Evolutionary conservation across 2,888 invertebrate species (phyloP), one percentile per base, ranked within the genome.

Genomic region (Orthonychiurus folsomi): DNA sequence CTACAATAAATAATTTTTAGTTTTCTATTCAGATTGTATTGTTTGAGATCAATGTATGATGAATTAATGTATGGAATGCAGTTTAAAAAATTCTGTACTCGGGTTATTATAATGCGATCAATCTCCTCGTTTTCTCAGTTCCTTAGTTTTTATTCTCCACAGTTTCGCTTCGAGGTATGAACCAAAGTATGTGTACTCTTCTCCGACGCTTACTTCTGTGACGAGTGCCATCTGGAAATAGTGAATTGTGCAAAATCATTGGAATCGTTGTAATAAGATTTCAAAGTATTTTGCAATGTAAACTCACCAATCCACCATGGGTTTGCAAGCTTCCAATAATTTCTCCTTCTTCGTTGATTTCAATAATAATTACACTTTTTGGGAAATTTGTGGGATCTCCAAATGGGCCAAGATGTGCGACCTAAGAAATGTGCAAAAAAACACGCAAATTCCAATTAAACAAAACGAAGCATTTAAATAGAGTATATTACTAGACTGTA

Each of bases 281-380:
- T n/a, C n/a, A n/a, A 48, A 48, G n/a, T 48, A n/a, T 48, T 48
- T 48, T n/a, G 12, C 15, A 12, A 12, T 48, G 48, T 12, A 15
- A n/a, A 12, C 48, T 48, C 12, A 48, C 48, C 48, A 15, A 12
- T 12, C 48, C 48, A 48, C n/a, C n/a, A 48, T 62, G 37, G 84
- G 56, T 80, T 77, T 85, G 85, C 66, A 86, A 80, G 3, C 84
- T 82, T 26, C 86, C 85, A 3, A 87, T 75, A 66, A 90, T 82
- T 65, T 86, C 83, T 23, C 90, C 91, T 71, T 81, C 81, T 80
- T 84, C 84, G 73, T 87, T 84, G 0, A 88, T 73, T 74, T 86
- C 84, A 50, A 88, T 71, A 55, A 88, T 76, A 0, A 85, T 85
- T 2, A 80, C 75, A 37, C 78, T 76, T 2, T 82, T 50, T 24